Conservation (phyloP, 2,113 vertebrate species). For the Daboia siamensis region DNA sequence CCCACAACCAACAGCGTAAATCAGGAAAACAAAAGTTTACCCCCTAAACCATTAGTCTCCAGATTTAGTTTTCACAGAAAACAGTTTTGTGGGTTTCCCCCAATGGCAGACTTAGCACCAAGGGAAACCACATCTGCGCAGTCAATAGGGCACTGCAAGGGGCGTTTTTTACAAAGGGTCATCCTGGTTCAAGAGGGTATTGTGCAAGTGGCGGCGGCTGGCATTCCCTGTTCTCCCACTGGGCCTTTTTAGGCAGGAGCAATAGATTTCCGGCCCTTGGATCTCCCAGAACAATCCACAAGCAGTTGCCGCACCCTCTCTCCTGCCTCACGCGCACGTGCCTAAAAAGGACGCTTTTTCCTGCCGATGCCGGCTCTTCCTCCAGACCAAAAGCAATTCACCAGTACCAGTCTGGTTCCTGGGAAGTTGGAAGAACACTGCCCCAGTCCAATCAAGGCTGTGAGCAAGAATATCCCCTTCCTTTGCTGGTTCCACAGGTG, state of each 20-base stretch:
- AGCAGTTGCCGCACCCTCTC: neutral
- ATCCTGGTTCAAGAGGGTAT: neutral
- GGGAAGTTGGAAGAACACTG: neutral
- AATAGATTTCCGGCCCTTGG: neutral
- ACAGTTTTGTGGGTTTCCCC: conserved; percentile 22
- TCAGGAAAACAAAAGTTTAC: conserved; percentile 11
- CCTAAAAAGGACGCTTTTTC: neutral
- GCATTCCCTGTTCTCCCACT: neutral
- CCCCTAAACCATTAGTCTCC: conserved; percentile 12
- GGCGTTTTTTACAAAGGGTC: neutral
- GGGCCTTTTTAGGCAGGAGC: neutral
- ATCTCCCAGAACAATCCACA: neutral
- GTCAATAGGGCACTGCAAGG: neutral
- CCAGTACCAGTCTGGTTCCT: neutral
- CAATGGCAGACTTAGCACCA: conserved; percentile 27
- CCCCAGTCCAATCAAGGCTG: neutral
- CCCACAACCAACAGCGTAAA: neutral
- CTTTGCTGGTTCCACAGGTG: conserved; percentile 3
- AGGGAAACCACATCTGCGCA: conserved; percentile 4
- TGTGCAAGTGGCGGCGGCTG: conserved; percentile 2
- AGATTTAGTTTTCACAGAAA: conserved; percentile 44
- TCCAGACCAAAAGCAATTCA: conserved; percentile 6
- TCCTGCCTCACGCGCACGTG: neutral
- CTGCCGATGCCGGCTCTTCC: neutral
- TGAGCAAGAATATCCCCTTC: neutral